Conservation (phyloP, 1,140 invertebrate species). For the Drosophila miranda region DNA sequence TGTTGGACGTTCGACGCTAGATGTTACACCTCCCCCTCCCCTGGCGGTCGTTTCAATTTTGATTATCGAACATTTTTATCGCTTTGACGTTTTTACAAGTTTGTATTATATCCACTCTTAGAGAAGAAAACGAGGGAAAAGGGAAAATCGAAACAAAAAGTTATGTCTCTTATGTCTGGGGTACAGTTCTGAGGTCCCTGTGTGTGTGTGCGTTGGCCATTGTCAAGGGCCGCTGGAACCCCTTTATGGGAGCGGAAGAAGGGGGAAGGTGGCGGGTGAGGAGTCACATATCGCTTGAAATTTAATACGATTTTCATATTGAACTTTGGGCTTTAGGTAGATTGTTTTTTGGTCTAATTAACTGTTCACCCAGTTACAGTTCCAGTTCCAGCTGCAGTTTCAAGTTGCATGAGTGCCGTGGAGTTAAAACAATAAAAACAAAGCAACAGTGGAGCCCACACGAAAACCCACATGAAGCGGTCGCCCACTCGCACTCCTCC, state of each 20-base stretch:
- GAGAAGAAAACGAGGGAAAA: background rate
- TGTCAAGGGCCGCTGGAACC: slow-evolving; percentile 1
- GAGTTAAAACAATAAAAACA: slow-evolving; percentile 21
- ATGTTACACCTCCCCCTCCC: slow-evolving; percentile 19
- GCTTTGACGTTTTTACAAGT: slow-evolving; percentile 62
- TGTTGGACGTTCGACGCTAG: slow-evolving; percentile 52
- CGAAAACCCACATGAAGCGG: slow-evolving; percentile 25
- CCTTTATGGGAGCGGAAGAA: slow-evolving; percentile 20
- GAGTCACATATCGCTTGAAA: slow-evolving; percentile 32
- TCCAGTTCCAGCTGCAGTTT: slow-evolving; percentile 1
- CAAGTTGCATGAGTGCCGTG: slow-evolving; percentile 2
- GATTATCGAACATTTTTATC: slow-evolving; percentile 65
- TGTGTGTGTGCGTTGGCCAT: slow-evolving; percentile 2
- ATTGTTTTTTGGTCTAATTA: slow-evolving; percentile 49
- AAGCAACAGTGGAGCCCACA: slow-evolving; percentile 1
- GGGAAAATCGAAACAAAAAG: slow-evolving; percentile 43
- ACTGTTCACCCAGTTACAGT: slow-evolving; percentile 49
- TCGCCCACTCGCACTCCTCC: background rate
- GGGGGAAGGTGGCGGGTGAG: background rate
- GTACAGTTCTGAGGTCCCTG: slow-evolving; percentile 40
- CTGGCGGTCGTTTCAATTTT: slow-evolving; percentile 56
- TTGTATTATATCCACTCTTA: slow-evolving; percentile 17
- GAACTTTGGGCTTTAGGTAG: slow-evolving; percentile 41
- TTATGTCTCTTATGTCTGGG: slow-evolving; percentile 49
- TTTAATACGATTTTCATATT: slow-evolving; percentile 42